Evolutionary conservation across 2,113 vertebrate species (phyloP).

Genomic region (Rhagologus leucostigma): DNA sequence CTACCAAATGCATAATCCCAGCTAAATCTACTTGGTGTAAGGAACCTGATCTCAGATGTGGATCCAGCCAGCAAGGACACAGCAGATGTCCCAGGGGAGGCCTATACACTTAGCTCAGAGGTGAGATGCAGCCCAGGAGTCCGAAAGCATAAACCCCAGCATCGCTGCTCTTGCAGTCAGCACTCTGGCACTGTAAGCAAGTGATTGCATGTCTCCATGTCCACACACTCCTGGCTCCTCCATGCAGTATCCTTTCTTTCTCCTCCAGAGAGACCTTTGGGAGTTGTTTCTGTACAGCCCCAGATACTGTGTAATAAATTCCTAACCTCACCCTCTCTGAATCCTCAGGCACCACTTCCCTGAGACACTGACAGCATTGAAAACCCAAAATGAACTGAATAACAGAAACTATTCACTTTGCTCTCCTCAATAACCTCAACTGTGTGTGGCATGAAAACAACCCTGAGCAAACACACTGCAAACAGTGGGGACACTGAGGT

Average conservation of each 20-base stretch:
- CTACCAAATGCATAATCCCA: neutral
- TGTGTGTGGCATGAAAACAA: conserved; percentile 40
- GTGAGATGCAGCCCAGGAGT: neutral
- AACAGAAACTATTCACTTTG: neutral
- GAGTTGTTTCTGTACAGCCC: neutral
- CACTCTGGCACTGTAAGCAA: neutral
- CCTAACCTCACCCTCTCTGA: neutral
- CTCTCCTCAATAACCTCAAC: conserved; percentile 21
- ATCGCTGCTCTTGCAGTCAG: neutral
- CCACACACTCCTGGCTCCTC: neutral
- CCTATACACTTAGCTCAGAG: neutral
- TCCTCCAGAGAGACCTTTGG: neutral
- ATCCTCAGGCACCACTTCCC: neutral
- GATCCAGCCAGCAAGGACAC: neutral
- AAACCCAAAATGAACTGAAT: conserved; percentile 5
- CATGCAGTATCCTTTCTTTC: neutral
- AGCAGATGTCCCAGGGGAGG: neutral
- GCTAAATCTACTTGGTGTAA: neutral
- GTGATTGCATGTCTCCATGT: neutral
- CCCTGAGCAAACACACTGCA: neutral
- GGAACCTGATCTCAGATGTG: neutral
- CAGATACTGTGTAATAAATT: neutral
- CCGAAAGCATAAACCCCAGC: accelerated
- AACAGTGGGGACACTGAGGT: neutral
- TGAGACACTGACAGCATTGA: neutral